Conservation (phyloP, 2,888 invertebrate species). For the Agrochola lota region DNA sequence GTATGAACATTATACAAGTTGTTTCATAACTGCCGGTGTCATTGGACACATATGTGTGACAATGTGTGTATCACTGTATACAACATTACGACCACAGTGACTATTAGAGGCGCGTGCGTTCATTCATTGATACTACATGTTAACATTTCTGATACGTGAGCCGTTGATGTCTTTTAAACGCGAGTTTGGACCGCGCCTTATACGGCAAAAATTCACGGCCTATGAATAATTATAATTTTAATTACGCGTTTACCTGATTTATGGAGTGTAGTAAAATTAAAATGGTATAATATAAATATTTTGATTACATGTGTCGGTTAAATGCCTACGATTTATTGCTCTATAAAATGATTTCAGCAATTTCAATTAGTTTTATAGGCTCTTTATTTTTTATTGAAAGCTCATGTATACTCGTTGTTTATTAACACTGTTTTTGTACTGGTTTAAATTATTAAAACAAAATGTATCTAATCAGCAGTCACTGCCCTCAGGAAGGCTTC, state of each 20-base stretch:
- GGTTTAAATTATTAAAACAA: not conserved
- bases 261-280: conserved; percentile 56
- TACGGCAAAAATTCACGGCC: conserved; percentile 53
- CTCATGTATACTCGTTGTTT: conserved; percentile 18
- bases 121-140: conserved; percentile 56
- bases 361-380: conserved; percentile 52
- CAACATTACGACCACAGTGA: conserved; percentile 28
- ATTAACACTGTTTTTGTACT: conserved; percentile 1
- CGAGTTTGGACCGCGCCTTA: conserved; percentile 56
- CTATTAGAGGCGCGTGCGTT: conserved; percentile 68
- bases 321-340: conserved; percentile 59
- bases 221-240: conserved; percentile 55
- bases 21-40: conserved; percentile 71
- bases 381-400: conserved; percentile 35
- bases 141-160: conserved; percentile 69
- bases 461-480: not conserved
- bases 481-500: not conserved
- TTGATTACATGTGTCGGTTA: conserved; percentile 56
- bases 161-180: conserved; percentile 79
- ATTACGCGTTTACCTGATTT: conserved; percentile 59
- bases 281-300: conserved; percentile 58
- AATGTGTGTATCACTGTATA: conserved; percentile 50
- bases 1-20: conserved; percentile 65
- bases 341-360: conserved; percentile 56
- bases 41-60: conserved; percentile 70